Evolutionary conservation across 1,140 invertebrate genomes (phyloP), one percentile per base, ranked within the genome.

Genomic region (Harpegnathos saltator): DNA sequence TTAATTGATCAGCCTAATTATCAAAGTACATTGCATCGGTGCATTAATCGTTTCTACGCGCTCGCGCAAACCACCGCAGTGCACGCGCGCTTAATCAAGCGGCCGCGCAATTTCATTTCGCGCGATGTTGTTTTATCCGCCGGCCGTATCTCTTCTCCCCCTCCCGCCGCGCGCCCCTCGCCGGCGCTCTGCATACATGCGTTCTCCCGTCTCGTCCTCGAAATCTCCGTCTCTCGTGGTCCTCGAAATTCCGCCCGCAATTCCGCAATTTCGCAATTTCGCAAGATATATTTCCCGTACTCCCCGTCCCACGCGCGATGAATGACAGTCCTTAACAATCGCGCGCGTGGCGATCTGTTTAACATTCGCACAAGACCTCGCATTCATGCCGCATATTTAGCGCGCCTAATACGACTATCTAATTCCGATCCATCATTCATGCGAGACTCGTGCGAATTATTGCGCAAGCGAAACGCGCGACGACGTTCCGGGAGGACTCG

Each of bases 1-100:
- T 85, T 87, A 82, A 87, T 87, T 85, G 61, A 87, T 85, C 75
- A 82, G 38, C 62, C 54, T 83, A 85, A 87, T 85, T 87, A 74
- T 81, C 77, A 75, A 73, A 77, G 77, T 69, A 33, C 66, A 73
- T 84, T 22, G 44, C 22, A 12, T 33, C 59, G 17, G 19, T 26
- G 59, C 81, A 66, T 72, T 48, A 82, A 82, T 56, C 24, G 33
- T 22, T 59, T 75, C 22, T 7, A 33, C 33, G 68, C n/a, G n/a
- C 29, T 33, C 48, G 59, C 33, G 62, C 56, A 65, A 82, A 75
- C 26, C 72, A 29, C 38, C 38, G 38, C 38, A 44, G 38, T 44
- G 7, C 38, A 9, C 38, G 14, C 38, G 50, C 44, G 33, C 12
- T 54, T 26, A 29, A 68, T 48, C 65, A 68, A 50, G 54, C 68